These are phyloP conservation scores for Clavelina lepadiformis DNA, from an alignment of 23 tunicate species.

Conservation along the genomic window DNA sequence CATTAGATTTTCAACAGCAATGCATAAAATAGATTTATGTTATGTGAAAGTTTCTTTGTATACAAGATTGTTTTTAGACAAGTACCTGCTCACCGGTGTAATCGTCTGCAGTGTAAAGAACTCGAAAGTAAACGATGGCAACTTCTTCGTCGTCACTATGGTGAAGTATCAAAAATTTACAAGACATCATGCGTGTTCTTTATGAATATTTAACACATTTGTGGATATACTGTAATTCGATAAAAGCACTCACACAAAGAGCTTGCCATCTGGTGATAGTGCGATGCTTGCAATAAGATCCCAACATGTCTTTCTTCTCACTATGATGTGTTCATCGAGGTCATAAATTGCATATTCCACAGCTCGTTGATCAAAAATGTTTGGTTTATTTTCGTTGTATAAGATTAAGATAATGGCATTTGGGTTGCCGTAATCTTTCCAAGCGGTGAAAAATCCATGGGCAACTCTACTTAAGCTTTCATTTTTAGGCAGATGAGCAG, in stretches of 20 bases:
- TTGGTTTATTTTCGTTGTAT: conserved; percentile 27
- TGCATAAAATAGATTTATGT: no score
- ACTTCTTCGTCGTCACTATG: conserved; percentile 79
- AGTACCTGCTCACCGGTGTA: conserved; percentile 47
- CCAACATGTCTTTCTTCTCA: conserved; percentile 33
- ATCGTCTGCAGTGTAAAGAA: conserved; percentile 47
- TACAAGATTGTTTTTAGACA: no score
- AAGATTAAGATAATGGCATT: conserved; percentile 60
- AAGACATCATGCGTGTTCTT: no score
- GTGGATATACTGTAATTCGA: no score
- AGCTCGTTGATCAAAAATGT: conserved; percentile 76
- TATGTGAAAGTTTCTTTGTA: no score
- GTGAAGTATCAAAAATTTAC: no score
- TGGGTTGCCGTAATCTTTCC: conserved; percentile 51
- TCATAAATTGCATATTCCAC: conserved; percentile 59
- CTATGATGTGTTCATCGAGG: conserved; percentile 27
- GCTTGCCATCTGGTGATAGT: no score
- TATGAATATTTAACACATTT: no score
- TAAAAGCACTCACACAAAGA: no score
- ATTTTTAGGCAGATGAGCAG: conserved; percentile 31
- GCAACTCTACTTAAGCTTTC: conserved; percentile 17
- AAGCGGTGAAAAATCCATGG: conserved; percentile 42
- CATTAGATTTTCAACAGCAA: no score
- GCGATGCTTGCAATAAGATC: conserved; percentile 8
- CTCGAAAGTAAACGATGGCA: conserved; percentile 68